Percentiles rank a stretch among this genome's conserved stretches.
phyloP scores from a whole-genome alignment of 2,888 invertebrate genomes.

The Taphrorychus bicolor region DNA sequence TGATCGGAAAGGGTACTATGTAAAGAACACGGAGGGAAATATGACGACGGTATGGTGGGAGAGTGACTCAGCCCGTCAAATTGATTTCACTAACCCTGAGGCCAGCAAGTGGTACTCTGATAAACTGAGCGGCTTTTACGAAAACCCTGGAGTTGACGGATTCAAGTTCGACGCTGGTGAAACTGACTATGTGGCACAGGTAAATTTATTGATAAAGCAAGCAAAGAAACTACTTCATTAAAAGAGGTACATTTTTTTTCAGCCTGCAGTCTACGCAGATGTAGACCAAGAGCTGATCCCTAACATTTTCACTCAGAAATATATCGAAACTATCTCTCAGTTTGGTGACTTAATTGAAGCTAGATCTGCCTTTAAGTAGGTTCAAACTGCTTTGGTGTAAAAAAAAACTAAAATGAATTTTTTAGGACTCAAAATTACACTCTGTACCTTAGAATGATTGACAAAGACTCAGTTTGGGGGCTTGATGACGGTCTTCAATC shows the following conservation, averaged over 20 bases:
- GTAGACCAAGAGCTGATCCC: conserved; percentile 66
- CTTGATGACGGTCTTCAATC: conserved; percentile 74
- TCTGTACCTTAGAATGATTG: conserved; percentile 78
- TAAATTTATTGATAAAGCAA: conserved; percentile 48
- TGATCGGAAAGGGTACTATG: conserved; percentile 65
- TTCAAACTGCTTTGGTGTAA: too few species aligned
- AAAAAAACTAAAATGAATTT: too few species aligned
- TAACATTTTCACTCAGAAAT: conserved; percentile 64
- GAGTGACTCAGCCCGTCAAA: conserved; percentile 64
- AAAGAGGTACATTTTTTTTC: too few species aligned
- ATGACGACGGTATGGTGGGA: conserved; percentile 63
- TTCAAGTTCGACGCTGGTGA: conserved; percentile 87
- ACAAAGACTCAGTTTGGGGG: conserved; percentile 77
- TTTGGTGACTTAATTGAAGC: conserved; percentile 74
- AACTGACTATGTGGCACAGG: conserved; percentile 71
- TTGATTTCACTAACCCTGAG: conserved; percentile 77
- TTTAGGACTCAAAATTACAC: conserved; percentile 72
- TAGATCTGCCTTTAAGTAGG: too few species aligned
- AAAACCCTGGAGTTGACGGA: conserved; percentile 71
- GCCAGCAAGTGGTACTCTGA: conserved; percentile 67
- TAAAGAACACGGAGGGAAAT: conserved; percentile 61
- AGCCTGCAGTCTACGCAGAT: conserved; percentile 50
- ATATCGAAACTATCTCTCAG: conserved; percentile 64
- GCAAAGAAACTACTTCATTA: not conserved
- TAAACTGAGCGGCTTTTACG: conserved; percentile 63